These are phyloP conservation scores for Sebastes glaucus DNA, from an alignment of 2,797 vertebrate genomes.

Conservation along the genomic window DNA sequence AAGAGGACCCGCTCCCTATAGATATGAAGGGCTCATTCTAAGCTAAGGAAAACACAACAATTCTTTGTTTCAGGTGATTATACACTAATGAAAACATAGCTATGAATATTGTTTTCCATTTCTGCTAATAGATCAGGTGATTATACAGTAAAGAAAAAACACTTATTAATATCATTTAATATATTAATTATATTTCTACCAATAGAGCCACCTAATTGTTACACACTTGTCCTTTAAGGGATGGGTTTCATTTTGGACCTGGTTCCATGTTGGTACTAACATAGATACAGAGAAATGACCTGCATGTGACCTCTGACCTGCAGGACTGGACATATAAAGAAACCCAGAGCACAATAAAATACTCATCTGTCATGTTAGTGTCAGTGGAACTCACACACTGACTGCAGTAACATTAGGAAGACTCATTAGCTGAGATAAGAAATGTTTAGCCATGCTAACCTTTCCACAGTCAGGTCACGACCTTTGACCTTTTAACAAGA, in stretches of 20 bases:
- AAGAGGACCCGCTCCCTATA: too few species aligned
- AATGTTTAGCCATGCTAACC: conserved; percentile 1
- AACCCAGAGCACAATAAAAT: neutral
- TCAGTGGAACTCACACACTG: neutral
- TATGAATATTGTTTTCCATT: too few species aligned
- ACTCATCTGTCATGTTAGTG: neutral
- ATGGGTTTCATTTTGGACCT: neutral
- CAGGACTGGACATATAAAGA: neutral
- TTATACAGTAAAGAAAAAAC: too few species aligned
- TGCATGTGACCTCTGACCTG: neutral
- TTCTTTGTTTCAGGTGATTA: too few species aligned
- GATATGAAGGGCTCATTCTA: too few species aligned
- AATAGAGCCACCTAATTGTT: too few species aligned
- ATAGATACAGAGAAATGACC: neutral
- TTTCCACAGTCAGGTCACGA: conserved; percentile 15
- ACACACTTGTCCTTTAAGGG: too few species aligned
- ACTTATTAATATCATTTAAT: too few species aligned
- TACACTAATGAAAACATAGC: too few species aligned
- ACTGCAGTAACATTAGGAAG: conserved; percentile 14
- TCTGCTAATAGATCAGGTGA: too few species aligned
- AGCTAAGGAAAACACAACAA: too few species aligned
- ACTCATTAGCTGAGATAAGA: conserved; percentile 1
- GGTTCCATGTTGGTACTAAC: neutral
- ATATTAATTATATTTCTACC: too few species aligned
- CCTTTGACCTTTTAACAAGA: conserved; percentile 48